Base-by-base conservation (phyloP, 2,888 invertebrate species). In the Epistrophe grossulariae region DNA sequence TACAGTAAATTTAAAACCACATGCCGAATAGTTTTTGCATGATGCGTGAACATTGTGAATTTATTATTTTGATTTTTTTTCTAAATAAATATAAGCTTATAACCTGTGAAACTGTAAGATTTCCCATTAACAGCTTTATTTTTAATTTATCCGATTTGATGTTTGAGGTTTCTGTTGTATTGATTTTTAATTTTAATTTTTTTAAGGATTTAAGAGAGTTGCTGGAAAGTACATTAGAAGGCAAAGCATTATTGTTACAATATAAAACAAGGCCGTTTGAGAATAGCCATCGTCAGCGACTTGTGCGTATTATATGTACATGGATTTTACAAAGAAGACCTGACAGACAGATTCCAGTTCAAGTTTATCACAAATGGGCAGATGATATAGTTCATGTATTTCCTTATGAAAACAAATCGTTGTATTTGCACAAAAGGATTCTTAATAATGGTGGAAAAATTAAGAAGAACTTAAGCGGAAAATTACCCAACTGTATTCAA, bases 301-400 rank as follows among this genome's bases (percentile, higher is more conserved):
- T 52, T 52, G 52, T 52, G 6, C 52, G 52, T 7, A 52, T 52
- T 52, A 52, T 52, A 24, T 52, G 52, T 13, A 6, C 52, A 24
- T 10, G 52, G 2, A 24, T 52, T 52, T 24, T 52, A 24, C 13
- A 24, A 13, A 52, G 7, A 13, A 19, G 13, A 24, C 52, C 19
- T 24, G 6, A 52, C 7, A 11, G 24, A 19, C 24, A 52, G 2
- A 52, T 52, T 52, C 13, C 52, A 52, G 1, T 24, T 24, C 24
- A 19, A 6, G 24, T 3, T 13, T 52, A 52, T 24, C 52, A 24
- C 11, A 52, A 13, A 52, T 52, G 52, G 52, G 52, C 52, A 11
- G 52, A 19, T 6, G 52, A 52, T 24, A 52, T 52, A 24, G 13
- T 24, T 24, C 19, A 2, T 48, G 17, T 48, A 1, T 48, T 48